Evolutionary conservation across 2,113 vertebrate species (phyloP).

Genomic region (Peromyscus polionotus): DNA sequence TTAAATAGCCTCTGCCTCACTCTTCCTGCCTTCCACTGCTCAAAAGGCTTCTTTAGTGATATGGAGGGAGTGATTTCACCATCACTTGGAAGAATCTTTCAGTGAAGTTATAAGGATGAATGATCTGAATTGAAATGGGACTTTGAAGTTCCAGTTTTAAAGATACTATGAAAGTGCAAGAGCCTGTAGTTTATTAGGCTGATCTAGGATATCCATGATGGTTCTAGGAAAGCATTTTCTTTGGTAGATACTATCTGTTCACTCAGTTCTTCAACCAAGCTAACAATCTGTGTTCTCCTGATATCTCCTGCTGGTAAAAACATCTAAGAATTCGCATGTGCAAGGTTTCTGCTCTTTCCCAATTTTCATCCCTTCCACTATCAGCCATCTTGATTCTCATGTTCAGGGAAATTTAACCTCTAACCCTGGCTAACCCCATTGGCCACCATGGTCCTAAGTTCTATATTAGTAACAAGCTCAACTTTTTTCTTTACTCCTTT

Average conservation of each 20-base stretch:
- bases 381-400: background rate
- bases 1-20: conserved; percentile 41
- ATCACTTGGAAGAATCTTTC: conserved; percentile 51
- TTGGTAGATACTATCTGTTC: conserved; percentile 37
- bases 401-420: background rate
- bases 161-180: conserved; percentile 62
- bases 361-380: background rate
- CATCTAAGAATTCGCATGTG: background rate
- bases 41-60: conserved; percentile 59
- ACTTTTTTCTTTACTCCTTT: conserved; percentile 12
- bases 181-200: conserved; percentile 46
- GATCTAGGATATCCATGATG: conserved; percentile 37
- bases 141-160: conserved; percentile 66
- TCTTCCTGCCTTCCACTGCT: background rate
- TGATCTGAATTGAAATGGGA: conserved; percentile 72
- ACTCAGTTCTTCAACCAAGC: background rate
- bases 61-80: conserved; percentile 41
- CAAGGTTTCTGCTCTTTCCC: background rate
- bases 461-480: background rate
- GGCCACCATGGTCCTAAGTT: background rate
- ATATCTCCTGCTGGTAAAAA: background rate
- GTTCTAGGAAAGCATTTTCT: conserved; percentile 21
- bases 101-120: conserved; percentile 50
- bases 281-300: background rate
- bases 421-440: background rate